Conservation (phyloP, 2,113 vertebrate genomes). For the Tyrannus savana region DNA sequence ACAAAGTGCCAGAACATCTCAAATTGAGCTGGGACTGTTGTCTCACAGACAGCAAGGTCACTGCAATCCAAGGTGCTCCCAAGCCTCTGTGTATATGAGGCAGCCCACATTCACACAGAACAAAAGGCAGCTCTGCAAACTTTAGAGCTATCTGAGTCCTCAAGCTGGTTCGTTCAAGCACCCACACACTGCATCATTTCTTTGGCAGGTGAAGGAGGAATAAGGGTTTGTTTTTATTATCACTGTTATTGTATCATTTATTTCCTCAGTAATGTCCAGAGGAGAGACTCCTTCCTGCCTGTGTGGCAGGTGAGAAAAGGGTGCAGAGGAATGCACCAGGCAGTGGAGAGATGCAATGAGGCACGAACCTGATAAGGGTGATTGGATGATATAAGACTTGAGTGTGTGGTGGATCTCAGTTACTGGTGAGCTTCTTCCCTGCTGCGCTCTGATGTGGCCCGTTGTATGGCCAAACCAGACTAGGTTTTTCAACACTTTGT, state of each 20-base stretch:
- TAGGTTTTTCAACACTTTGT: background rate
- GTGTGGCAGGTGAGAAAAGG: background rate
- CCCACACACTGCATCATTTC: background rate
- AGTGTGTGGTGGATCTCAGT: background rate
- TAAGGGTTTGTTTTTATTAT: background rate
- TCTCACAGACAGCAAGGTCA: constrained; percentile 3
- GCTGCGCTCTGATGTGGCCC: background rate
- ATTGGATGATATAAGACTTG: background rate
- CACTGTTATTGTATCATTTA: background rate
- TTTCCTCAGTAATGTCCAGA: background rate
- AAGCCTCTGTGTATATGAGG: background rate
- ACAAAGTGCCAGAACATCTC: constrained; percentile 21
- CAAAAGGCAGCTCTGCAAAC: background rate
- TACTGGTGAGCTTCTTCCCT: background rate
- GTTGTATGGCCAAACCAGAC: background rate
- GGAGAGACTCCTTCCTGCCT: background rate
- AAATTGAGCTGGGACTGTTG: constrained; percentile 18
- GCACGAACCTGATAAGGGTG: background rate
- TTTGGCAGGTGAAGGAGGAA: background rate
- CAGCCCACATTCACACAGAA: fast-evolving
- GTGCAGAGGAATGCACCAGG: background rate
- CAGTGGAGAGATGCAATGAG: background rate
- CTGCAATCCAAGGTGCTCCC: background rate
- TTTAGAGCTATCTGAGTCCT: background rate
- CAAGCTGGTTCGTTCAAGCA: background rate